Evolutionary conservation across 2,113 vertebrate genomes (phyloP), one percentile per base, ranked within the genome.

Genomic region (Paramormyrops kingsleyae): DNA sequence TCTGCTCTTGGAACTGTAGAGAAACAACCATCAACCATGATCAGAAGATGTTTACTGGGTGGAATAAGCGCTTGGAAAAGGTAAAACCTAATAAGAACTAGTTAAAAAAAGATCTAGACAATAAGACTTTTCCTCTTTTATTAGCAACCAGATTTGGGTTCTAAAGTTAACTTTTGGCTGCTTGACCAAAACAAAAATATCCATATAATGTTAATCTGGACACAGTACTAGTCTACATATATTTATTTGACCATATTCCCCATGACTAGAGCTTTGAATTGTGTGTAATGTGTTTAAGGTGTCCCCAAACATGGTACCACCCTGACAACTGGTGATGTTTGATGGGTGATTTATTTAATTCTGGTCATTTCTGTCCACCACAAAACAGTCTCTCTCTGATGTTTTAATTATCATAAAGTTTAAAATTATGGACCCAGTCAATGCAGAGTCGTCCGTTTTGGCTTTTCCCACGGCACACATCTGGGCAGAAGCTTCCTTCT

Each of bases 1-100:
- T 52, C 50, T 52, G 15, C 3, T 52, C 50, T 17, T 17, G 59
- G 59, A n/a, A n/a, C 59, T 62, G 59, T 24, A 24, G 59, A 62
- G 24, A 62, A 62, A 62, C 59, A 62, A 62, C 59, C 19, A 62
- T 62, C 24, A 62, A 10, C 62, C 62, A 66, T n/a, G n/a, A 70
- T 70, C 24, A 31, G 62, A 70, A 70, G n/a, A 31, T 70, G 62
- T 70, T 70, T 70, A 70, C 15, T 8, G 13, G 42, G 83, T 21
- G 83, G 46, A 85, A 85, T n/a, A 85, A 27, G 24, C 84, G 91
- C 84, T 91, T 91, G 15, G 59, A 59, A 59, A 59, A 59, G 21
- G 19, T 24, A 59, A 21, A 59, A 24, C 19, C 1, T 31, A 70
- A 31, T 27, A 70, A 10, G 62, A 70, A 50, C 9, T 50, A 17